Evolutionary conservation across 2,797 vertebrate genomes (phyloP).

Genomic region (Tachyglossus aculeatus): DNA sequence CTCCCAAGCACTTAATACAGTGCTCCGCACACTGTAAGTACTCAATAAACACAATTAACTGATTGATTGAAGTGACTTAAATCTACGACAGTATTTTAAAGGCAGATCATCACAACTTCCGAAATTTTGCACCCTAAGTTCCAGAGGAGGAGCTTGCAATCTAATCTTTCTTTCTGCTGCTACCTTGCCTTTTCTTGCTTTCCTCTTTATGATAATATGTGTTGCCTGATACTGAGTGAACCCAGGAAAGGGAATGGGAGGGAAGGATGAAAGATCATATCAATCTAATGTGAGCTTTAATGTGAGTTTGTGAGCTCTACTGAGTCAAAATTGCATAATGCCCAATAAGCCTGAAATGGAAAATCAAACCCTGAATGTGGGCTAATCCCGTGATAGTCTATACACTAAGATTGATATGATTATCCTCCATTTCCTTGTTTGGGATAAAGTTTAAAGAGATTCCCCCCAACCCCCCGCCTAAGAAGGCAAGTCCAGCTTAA

Average conservation of each 20-base stretch:
- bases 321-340: constrained; percentile 10
- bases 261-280: constrained; percentile 20
- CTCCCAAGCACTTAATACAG: too few relatives aligned
- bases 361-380: not conserved
- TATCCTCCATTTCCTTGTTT: not conserved
- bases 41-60: too few relatives aligned
- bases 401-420: not conserved
- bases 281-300: constrained; percentile 1
- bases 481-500: constrained; percentile 31
- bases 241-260: constrained; percentile 11
- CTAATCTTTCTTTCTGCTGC: too few relatives aligned
- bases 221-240: not conserved
- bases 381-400: not conserved
- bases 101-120: too few relatives aligned
- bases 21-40: too few relatives aligned
- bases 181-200: not conserved
- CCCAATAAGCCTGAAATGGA: constrained; percentile 12
- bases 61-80: too few relatives aligned
- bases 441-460: constrained; percentile 30
- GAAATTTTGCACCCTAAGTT: too few relatives aligned
- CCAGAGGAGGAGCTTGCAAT: too few relatives aligned
- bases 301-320: not conserved
- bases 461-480: not conserved
- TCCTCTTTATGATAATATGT: constrained; percentile 22
- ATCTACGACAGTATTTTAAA: too few relatives aligned